Conservation (phyloP, 2,797 vertebrate genomes). For the Menidia menidia region DNA sequence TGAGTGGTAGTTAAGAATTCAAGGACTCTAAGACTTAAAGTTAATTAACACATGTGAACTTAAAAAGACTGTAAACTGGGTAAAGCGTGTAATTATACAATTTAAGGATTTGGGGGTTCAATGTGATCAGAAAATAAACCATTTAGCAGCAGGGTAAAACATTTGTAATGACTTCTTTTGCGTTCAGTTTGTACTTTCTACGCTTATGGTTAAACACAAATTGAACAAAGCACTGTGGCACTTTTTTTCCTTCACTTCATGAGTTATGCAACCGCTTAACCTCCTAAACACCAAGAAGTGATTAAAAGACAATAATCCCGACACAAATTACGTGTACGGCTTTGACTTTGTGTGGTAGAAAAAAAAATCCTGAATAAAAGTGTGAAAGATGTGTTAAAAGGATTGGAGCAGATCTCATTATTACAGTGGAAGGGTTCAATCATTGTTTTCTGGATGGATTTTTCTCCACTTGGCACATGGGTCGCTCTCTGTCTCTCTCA, state of each 20-base stretch:
- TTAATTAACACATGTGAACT: not conserved
- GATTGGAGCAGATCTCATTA: slow-evolving; percentile 73
- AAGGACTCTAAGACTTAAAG: not conserved
- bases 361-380: slow-evolving; percentile 36
- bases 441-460: slow-evolving; percentile 65
- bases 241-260: not conserved
- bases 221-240: too few relatives aligned
- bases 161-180: not conserved
- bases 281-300: slow-evolving; percentile 19
- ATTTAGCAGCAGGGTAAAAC: not conserved
- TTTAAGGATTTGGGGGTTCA: slow-evolving; percentile 1
- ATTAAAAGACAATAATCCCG: slow-evolving; percentile 51
- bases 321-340: slow-evolving; percentile 56
- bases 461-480: slow-evolving; percentile 61
- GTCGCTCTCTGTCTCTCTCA: slow-evolving; percentile 57
- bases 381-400: slow-evolving; percentile 60
- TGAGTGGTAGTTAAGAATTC: slow-evolving; percentile 6
- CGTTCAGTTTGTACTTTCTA: not conserved
- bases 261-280: not conserved
- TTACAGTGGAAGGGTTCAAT: slow-evolving; percentile 73
- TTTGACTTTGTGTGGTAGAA: slow-evolving; percentile 48
- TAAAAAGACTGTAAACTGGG: not conserved
- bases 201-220: too few relatives aligned
- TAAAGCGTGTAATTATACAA: slow-evolving; percentile 1
- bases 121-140: not conserved